Conservation (phyloP, 2,888 invertebrate species). For the Endotricha flammealis region DNA sequence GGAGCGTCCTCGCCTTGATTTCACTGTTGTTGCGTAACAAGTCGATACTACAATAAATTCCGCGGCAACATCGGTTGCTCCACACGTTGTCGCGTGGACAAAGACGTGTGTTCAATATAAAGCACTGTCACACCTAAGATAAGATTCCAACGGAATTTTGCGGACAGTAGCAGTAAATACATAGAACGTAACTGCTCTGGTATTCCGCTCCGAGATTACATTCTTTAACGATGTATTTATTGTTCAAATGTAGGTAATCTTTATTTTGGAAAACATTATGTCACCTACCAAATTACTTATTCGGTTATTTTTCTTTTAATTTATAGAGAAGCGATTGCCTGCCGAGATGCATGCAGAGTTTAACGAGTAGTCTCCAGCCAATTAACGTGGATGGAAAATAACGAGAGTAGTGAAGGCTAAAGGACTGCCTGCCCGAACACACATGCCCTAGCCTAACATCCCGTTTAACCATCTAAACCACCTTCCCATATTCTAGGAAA, state of each 20-base stretch:
- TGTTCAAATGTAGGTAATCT: constrained; percentile 2
- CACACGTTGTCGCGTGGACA: constrained; percentile 27
- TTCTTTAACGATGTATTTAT: constrained; percentile 25
- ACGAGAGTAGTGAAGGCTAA: too few relatives aligned
- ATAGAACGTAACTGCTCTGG: constrained; percentile 38
- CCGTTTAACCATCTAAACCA: too few relatives aligned
- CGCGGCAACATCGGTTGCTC: constrained; percentile 34
- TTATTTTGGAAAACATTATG: too few relatives aligned
- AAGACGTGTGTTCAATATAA: constrained; percentile 22
- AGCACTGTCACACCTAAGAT: constrained; percentile 39
- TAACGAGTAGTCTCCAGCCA: too few relatives aligned
- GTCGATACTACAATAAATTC: constrained; percentile 46
- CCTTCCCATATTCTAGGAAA: too few relatives aligned
- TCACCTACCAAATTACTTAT: too few relatives aligned
- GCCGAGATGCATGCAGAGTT: too few relatives aligned
- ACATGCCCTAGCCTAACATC: too few relatives aligned
- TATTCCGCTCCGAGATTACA: constrained; percentile 37
- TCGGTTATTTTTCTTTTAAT: too few relatives aligned
- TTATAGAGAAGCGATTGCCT: too few relatives aligned
- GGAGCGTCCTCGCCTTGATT: constrained; percentile 15
- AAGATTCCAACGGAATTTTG: constrained; percentile 46
- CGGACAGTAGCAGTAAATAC: constrained; percentile 31
- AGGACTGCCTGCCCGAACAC: too few relatives aligned
- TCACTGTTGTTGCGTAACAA: constrained; percentile 37
- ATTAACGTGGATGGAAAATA: too few relatives aligned